phyloP scores from a whole-genome alignment of 1,140 invertebrate genomes.

The Brachionus manjavacas region DNA sequence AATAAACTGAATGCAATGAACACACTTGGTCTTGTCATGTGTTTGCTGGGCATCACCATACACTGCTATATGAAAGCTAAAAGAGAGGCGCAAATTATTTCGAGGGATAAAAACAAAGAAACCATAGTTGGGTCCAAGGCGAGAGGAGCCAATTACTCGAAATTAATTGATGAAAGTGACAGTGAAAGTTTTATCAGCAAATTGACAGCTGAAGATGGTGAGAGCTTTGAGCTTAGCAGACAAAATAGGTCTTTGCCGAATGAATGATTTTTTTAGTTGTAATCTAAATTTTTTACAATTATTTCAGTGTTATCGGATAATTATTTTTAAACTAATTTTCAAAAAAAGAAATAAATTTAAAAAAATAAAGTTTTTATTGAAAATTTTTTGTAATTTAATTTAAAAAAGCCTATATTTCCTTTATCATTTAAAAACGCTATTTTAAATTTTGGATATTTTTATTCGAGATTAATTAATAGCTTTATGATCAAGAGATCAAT shows the following conservation, averaged over 20 bases:
- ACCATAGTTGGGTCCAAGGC: not conserved
- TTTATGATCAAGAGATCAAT: too few species aligned
- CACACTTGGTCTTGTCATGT: slow-evolving; percentile 76
- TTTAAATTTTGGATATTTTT: too few species aligned
- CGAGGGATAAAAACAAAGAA: not conserved
- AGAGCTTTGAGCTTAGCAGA: not conserved
- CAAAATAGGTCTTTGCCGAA: not conserved
- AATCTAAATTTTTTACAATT: not conserved
- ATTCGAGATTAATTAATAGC: too few species aligned
- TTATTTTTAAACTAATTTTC: too few species aligned
- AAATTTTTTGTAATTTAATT: too few species aligned
- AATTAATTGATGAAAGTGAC: not conserved
- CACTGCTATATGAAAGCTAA: slow-evolving; percentile 74
- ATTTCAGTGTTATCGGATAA: too few species aligned
- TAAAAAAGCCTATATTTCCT: too few species aligned
- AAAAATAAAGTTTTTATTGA: too few species aligned
- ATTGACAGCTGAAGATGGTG: not conserved
- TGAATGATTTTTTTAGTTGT: not conserved
- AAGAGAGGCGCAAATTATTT: not conserved
- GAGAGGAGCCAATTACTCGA: not conserved
- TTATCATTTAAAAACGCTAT: too few species aligned
- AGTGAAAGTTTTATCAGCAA: not conserved
- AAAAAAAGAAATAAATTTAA: too few species aligned
- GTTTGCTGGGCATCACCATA: slow-evolving; percentile 77
- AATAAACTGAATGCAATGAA: slow-evolving; percentile 78